Percentiles rank a stretch among this genome's conserved stretches.
phyloP scores from a whole-genome alignment of 2,113 vertebrate species.

The Procavia capensis region DNA sequence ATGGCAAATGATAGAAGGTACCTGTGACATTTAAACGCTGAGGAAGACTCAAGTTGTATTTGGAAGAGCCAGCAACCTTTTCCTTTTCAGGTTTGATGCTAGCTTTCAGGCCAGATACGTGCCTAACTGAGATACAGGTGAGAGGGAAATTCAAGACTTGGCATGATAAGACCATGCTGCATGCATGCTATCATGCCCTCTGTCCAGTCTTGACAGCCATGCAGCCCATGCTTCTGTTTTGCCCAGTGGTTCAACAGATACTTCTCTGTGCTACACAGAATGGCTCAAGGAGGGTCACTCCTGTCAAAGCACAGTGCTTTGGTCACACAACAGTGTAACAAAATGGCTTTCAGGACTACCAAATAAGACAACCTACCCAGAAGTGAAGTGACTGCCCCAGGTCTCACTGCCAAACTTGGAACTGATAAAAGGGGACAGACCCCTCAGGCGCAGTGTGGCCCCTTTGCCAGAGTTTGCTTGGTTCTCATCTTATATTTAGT shows the following conservation, averaged over 20 bases:
- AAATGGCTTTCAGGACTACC: constrained; percentile 43
- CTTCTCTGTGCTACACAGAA: constrained; percentile 43
- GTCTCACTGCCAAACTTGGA: not conserved
- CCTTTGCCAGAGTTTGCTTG: not conserved
- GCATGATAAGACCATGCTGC: not conserved
- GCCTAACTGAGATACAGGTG: not conserved
- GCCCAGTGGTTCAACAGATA: not conserved
- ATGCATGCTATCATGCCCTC: constrained; percentile 41
- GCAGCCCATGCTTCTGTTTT: constrained; percentile 55
- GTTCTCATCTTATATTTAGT: not conserved
- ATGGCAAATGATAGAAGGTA: not conserved
- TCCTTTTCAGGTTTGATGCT: constrained; percentile 5
- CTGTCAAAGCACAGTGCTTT: not conserved
- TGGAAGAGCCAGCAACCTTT: not conserved
- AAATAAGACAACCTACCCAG: not conserved
- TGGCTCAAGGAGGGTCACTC: not conserved
- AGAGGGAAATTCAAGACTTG: constrained; percentile 1
- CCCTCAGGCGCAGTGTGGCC: not conserved
- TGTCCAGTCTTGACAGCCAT: constrained; percentile 42
- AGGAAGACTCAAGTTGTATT: constrained; percentile 20
- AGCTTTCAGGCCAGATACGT: not conserved
- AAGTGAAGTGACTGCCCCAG: not conserved
- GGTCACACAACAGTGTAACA: not conserved
- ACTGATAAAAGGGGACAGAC: not conserved
- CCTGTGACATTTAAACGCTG: not conserved